phyloP scores from a whole-genome alignment of 2,797 vertebrate species.

The Chanos chanos region DNA sequence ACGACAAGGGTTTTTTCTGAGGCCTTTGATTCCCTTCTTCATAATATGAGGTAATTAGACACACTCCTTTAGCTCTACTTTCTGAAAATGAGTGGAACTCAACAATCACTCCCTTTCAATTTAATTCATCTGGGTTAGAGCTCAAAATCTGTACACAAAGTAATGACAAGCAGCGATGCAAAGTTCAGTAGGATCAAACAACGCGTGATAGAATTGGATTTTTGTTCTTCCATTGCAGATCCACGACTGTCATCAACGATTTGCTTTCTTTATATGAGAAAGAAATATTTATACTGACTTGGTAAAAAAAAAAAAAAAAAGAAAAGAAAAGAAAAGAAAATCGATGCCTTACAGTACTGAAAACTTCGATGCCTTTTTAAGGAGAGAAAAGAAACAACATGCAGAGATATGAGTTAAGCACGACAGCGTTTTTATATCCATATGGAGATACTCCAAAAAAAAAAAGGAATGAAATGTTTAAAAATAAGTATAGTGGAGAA shows the following conservation, averaged over 20 bases:
- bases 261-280: background rate
- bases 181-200: conserved; percentile 20
- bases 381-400: too few relatives aligned
- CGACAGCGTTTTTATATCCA: too few relatives aligned
- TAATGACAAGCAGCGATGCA: background rate
- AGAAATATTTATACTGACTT: too few relatives aligned
- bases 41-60: conserved; percentile 49
- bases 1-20: conserved; percentile 27
- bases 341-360: too few relatives aligned
- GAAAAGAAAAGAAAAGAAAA: too few relatives aligned
- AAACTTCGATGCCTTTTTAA: too few relatives aligned
- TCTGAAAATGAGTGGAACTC: conserved; percentile 19
- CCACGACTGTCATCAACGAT: background rate
- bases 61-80: conserved; percentile 27
- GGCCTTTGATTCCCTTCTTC: conserved; percentile 44
- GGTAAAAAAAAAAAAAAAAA: too few relatives aligned
- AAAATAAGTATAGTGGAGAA: conserved; percentile 58
- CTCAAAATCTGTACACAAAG: background rate
- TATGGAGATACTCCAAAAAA: conserved; percentile 15
- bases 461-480: conserved; percentile 44
- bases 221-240: background rate
- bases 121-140: conserved; percentile 14
- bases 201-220: conserved; percentile 6
- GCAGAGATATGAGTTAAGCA: too few relatives aligned
- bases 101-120: conserved; percentile 33